Evolutionary conservation across 2,797 vertebrate species (phyloP).

Genomic region (Acanthopagrus latus): DNA sequence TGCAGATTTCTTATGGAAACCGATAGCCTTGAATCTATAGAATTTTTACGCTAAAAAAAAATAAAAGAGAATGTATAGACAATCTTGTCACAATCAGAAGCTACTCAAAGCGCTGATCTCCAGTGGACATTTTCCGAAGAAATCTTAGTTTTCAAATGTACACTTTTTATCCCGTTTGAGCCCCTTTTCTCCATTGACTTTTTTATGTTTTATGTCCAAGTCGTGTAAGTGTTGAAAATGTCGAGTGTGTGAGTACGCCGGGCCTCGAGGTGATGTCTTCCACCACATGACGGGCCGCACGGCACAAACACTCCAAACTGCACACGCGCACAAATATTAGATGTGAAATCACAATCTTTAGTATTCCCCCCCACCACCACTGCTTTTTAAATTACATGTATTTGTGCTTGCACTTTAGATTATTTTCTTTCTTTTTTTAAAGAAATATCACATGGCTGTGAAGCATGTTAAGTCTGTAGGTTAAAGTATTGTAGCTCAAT

Average conservation of each 20-base stretch:
- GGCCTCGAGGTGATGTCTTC: constrained; percentile 76
- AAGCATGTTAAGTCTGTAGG: constrained; percentile 59
- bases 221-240: constrained; percentile 61
- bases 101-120: constrained; percentile 66
- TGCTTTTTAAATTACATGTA: constrained; percentile 46
- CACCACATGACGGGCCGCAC: constrained; percentile 79
- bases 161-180: constrained; percentile 46
- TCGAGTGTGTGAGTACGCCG: constrained; percentile 34
- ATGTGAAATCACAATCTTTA: constrained; percentile 53
- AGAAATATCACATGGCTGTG: constrained; percentile 70
- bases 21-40: constrained; percentile 83
- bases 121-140: constrained; percentile 67
- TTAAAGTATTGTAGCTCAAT: constrained; percentile 59
- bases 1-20: constrained; percentile 81
- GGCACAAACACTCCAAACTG: constrained; percentile 55
- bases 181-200: constrained; percentile 1
- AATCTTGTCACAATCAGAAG: constrained; percentile 85
- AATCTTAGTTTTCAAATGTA: constrained; percentile 52
- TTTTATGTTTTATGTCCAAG: constrained; percentile 33
- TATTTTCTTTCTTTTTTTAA: constrained; percentile 46
- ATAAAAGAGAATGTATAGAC: constrained; percentile 88
- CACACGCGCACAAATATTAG: constrained; percentile 33
- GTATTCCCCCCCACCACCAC: constrained; percentile 21
- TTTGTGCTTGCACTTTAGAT: constrained; percentile 84
- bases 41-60: constrained; percentile 76